Percentiles rank a stretch among this genome's conserved stretches.
These are phyloP conservation scores for Burhinus bistriatus DNA, from an alignment of 2,113 vertebrate species.

Conservation along the genomic window DNA sequence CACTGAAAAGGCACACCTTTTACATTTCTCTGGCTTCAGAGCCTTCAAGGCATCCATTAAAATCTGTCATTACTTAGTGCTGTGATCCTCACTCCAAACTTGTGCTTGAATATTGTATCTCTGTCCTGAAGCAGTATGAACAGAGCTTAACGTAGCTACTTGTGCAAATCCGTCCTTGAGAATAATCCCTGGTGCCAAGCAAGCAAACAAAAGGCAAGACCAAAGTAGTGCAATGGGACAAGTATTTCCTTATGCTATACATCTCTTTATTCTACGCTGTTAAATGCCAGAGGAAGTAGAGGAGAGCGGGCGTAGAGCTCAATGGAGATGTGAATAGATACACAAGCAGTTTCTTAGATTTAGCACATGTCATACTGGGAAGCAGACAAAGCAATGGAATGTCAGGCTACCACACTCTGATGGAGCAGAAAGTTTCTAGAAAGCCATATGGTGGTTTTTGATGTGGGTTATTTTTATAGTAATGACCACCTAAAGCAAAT, in stretches of 20 bases:
- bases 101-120: background rate
- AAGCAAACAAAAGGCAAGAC: background rate
- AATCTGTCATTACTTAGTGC: background rate
- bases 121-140: background rate
- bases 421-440: background rate
- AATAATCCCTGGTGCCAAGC: background rate
- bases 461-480: background rate
- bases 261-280: background rate
- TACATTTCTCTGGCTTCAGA: background rate
- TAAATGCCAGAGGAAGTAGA: background rate
- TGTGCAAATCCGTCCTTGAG: background rate
- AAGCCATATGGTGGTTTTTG: background rate
- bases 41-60: background rate
- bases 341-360: background rate
- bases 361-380: accelerated
- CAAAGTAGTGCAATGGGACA: background rate
- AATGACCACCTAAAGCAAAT: background rate
- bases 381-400: background rate
- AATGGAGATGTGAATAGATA: background rate
- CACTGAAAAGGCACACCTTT: background rate
- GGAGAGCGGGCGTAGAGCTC: accelerated
- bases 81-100: background rate
- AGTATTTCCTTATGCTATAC: background rate
- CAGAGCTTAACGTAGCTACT: background rate
- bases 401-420: background rate